Evolutionary conservation across 2,797 vertebrate genomes (phyloP), one percentile per base, ranked within the genome.

Genomic region (Channallabes apus): DNA sequence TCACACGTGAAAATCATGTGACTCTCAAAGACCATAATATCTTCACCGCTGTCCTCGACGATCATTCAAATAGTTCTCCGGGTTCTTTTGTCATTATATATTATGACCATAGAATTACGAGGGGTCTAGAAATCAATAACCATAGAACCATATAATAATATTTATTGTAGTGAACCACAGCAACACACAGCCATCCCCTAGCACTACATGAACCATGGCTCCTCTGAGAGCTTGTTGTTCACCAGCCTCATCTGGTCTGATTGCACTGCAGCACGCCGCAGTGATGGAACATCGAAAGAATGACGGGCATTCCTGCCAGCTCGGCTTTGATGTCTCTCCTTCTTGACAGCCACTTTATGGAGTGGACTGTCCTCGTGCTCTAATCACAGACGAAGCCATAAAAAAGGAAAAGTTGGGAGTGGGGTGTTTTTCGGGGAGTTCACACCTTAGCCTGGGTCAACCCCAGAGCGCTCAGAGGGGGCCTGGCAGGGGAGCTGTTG

Each of bases 361-460:
- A 64, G 65, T 84, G 68, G 56, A 84, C 87, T 87, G 58, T 29
- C 62, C 82, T 79, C 75, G 59, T 76, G 84, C 89, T 91, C 86
- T 93, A 93, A 95, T 95, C 92, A 94, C 91, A 91, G 93, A 88
- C 88, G 83, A 90, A 92, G 92, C 91, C 93, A 92, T 94, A 95
- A 95, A 95, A 64, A 64, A 80, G 78, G 85, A 89, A 87, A 78
- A 86, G 86, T 82, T 82, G 65, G 59, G 61, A 73, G 77, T 71
- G 46, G 69, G 80, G 71, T 79, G 69, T 61, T 64, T 82, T 65
- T 65, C 38, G 38, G 59, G 32, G 38, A 76, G 88, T 93, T 94
- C 92, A 88, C 94, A 94, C 93, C 92, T 94, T 72, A 0, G 87
- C 86, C 83, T 59, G 67, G 92, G 91, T 93, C 90, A 90, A 88